Evolutionary conservation across 2,888 invertebrate genomes (phyloP), one percentile per base, ranked within the genome.

Genomic region (Adineta ricciae): DNA sequence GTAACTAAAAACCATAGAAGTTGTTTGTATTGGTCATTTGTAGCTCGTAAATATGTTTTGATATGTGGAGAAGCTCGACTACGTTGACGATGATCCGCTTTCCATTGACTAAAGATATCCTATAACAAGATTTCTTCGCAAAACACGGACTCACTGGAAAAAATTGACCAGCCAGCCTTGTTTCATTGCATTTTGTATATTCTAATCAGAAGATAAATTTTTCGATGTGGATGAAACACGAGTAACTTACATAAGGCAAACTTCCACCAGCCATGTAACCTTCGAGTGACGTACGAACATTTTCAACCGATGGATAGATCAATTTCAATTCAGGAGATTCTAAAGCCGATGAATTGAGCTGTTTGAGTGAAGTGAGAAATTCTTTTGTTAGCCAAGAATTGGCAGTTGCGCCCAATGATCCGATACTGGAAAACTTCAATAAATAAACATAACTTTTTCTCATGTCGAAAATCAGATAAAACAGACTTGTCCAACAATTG

Each of bases 61-160:
- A 97, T 95, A 89, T 99, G 98, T 0, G 99, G 99, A 93, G 96
- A 95, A 0, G 96, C 96, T 85, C 92, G 91, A 83, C 94, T 93
- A n/a, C 98, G 92, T 24, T 92, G 90, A 0, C 93, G 92, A 0
- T 91, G 90, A 4, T 93, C 93, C 19, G 85, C 52, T 52, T 84
- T 84, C 86, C 86, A 86, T 52, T 32, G 54, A 83, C 84, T 86
- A 78, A 83, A 83, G 8, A 82, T 38, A 41, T 64, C 19, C 19
- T 3, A 27, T 0, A 27, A 46, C 11, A 11, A 14, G 3, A 3
- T 38, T 46, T 41, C 19, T 38, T 41, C 50, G 52, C 24, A 41
- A 1, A 32, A 0, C 32, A 49, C 38, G 46, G 64, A 72, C 24
- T 24, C 46, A 86, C 86, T 86, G 54, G 19, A 86, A 32, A 84